Conservation (phyloP, 2,888 invertebrate species). For the Oscheius sp. region DNA sequence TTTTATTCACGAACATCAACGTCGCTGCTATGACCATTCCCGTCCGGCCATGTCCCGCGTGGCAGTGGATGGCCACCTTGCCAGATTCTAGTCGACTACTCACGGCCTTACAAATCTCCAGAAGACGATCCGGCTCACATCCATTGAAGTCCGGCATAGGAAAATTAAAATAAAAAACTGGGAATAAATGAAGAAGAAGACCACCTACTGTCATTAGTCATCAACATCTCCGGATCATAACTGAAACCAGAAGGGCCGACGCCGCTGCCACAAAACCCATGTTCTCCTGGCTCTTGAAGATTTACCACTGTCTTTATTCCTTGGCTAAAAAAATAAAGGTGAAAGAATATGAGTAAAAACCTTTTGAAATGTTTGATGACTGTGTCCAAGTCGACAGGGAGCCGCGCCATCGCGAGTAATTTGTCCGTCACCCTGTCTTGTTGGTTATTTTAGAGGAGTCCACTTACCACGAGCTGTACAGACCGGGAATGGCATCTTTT, state of each 20-base stretch:
- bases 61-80: constrained; percentile 81
- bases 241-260: constrained; percentile 84
- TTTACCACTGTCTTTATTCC: constrained; percentile 87
- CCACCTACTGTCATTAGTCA: constrained; percentile 83
- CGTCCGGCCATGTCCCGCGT: constrained; percentile 82
- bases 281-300: constrained; percentile 86
- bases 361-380: constrained; percentile 84
- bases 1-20: constrained; percentile 84
- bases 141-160: constrained; percentile 87
- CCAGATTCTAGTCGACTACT: constrained; percentile 79
- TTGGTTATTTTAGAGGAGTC: background rate
- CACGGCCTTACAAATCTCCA: constrained; percentile 90
- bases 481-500: constrained; percentile 82
- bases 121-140: constrained; percentile 82
- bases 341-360: constrained; percentile 73
- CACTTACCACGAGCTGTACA: constrained; percentile 86
- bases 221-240: constrained; percentile 85
- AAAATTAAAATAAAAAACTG: constrained; percentile 91
- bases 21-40: constrained; percentile 89
- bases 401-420: constrained; percentile 89
- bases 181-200: constrained; percentile 21
- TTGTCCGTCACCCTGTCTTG: constrained; percentile 85
- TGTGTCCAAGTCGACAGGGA: constrained; percentile 83
- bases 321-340: too few species aligned
- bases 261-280: constrained; percentile 84